Evolutionary conservation across 2,888 invertebrate species (phyloP), one percentile per base, ranked within the genome.

Genomic region (Schizaphis graminum): DNA sequence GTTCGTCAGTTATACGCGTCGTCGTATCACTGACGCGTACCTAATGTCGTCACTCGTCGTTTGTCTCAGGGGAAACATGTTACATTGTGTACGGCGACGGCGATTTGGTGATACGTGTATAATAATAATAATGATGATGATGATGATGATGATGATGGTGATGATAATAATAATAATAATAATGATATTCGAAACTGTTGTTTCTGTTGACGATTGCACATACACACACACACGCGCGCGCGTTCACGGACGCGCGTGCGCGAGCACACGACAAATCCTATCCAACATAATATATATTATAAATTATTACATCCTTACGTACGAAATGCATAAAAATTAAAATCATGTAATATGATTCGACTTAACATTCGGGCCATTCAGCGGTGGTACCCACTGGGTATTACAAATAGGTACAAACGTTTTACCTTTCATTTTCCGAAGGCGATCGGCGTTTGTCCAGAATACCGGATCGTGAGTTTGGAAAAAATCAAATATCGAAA

Each of bases 341-440:
- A 77, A 44, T 86, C n/a, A 47, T 41, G 35, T 53, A 11, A 91
- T 44, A 61, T 0, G 5, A 28, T 61, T 61, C 13, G 35, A 61
- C 1, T 67, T 26, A 47, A 77, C 49, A 61, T 49, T n/a, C n/a
- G n/a, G n/a, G n/a, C n/a, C n/a, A n/a, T n/a, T 35, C 24, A 24
- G 67, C 91, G 16, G 41, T 41, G 41, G 26, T 87, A n/a, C 53
- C 16, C 26, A 26, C 21, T 35, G 77, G 35, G 8, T 77, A 77
- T 86, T 47, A 86, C 89, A n/a, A 24, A 5, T 24, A 7, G 57
- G n/a, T n/a, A 24, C 41, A 92, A 67, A 61, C 28, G 53, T 28
- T 53, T 90, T 94, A 94, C 93, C 93, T 94, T 90, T 90, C 93
- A 94, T 94, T 94, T 57, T 94, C 93, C 90, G 93, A 94, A 89